phyloP scores from a whole-genome alignment of 2,888 invertebrate genomes.

The Erebia epiphron region DNA sequence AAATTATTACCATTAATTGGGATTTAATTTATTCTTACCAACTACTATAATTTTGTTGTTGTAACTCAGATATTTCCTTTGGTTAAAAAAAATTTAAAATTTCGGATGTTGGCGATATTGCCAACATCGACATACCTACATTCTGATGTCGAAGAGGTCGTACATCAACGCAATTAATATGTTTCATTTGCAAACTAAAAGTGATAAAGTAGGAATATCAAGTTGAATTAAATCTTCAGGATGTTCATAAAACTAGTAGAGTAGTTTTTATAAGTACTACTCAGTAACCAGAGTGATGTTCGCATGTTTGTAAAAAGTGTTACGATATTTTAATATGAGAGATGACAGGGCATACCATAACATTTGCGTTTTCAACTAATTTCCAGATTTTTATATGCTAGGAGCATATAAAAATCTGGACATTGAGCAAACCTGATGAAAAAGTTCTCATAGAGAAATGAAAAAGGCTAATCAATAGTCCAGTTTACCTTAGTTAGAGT shows the following conservation, averaged over 20 bases:
- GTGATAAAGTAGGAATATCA: too few relatives aligned
- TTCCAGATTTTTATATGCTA: too few relatives aligned
- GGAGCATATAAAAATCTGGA: too few relatives aligned
- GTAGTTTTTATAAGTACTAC: background rate
- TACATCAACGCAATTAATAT: background rate
- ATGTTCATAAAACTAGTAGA: too few relatives aligned
- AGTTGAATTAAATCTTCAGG: background rate
- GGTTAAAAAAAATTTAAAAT: background rate
- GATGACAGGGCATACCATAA: background rate
- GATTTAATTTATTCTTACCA: constrained; percentile 20
- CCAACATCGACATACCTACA: too few relatives aligned
- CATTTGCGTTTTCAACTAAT: too few relatives aligned
- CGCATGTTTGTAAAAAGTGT: background rate
- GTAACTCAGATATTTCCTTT: constrained; percentile 2
- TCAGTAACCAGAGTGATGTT: background rate
- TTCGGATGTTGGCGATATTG: too few relatives aligned
- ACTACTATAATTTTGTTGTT: background rate
- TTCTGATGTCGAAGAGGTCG: too few relatives aligned
- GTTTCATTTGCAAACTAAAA: background rate
- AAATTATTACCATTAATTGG: constrained; percentile 38
- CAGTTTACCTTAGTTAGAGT: too few relatives aligned
- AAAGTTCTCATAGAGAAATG: too few relatives aligned
- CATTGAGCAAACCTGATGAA: background rate
- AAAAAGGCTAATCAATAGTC: too few relatives aligned
- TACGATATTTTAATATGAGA: background rate